A percentile compares a stretch with the other conserved stretches of the same genome.
Evolutionary conservation across 2,113 vertebrate species (phyloP).

Genomic region (Melanotaenia duboulayi): DNA sequence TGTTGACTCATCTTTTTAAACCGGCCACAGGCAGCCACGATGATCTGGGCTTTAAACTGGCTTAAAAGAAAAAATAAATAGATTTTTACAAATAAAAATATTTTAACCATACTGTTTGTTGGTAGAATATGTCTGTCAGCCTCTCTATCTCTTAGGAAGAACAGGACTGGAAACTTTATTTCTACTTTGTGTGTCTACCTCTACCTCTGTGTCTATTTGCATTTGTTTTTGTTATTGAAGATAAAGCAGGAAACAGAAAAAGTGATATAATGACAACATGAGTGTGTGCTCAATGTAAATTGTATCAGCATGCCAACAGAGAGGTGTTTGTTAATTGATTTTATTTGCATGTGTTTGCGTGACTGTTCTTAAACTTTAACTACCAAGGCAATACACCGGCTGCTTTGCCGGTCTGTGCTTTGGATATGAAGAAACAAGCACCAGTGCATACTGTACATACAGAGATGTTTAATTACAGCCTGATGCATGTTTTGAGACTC

Average conservation of each 20-base stretch:
- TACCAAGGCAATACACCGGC: constrained; percentile 22
- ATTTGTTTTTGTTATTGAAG: constrained; percentile 45
- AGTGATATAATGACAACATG: neutral
- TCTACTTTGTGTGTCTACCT: constrained; percentile 20
- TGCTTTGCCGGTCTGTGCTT: constrained; percentile 37
- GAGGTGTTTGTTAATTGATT: constrained; percentile 10
- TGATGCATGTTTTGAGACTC: constrained; percentile 44
- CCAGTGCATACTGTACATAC: constrained; percentile 32
- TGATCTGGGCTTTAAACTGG: constrained; percentile 4
- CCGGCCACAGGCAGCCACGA: neutral
- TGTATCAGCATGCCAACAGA: neutral
- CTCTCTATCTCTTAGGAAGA: constrained; percentile 22
- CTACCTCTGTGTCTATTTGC: constrained; percentile 24
- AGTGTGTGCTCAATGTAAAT: neutral
- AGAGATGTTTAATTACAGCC: constrained; percentile 38
- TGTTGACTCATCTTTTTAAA: constrained; percentile 2
- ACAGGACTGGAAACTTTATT: constrained; percentile 32
- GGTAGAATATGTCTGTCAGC: constrained; percentile 12
- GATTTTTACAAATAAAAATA: constrained; percentile 18
- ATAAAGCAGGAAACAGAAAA: constrained; percentile 14
- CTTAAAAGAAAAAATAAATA: constrained; percentile 3
- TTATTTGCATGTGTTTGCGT: constrained; percentile 25
- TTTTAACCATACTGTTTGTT: constrained; percentile 37
- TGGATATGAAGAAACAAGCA: constrained; percentile 24
- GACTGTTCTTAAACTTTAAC: constrained; percentile 24